A percentile compares a stretch with the other conserved stretches of the same genome.
phyloP scores from a whole-genome alignment of 2,888 invertebrate species.

The Agapostemon virescens region DNA sequence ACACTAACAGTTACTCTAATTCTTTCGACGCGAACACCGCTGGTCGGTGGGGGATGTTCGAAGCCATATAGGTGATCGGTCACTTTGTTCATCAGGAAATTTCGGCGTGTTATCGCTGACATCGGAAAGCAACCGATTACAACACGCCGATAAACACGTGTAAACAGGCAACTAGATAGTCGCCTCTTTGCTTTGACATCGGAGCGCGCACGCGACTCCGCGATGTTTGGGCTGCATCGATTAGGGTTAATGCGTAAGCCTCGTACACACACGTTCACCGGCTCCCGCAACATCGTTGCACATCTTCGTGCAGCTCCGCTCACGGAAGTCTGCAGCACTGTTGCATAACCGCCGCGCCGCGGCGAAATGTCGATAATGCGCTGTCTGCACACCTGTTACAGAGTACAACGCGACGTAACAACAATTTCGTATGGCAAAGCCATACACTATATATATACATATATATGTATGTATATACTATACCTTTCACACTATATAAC shows the following conservation, averaged over 20 bases:
- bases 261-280: neutral
- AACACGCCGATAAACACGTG: slow-evolving; percentile 1
- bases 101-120: neutral
- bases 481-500: too few species aligned
- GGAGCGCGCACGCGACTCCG: neutral
- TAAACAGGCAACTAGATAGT: neutral
- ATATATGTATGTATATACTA: too few species aligned
- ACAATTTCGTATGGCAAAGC: neutral
- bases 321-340: neutral
- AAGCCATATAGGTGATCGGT: neutral
- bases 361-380: neutral
- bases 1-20: too few species aligned
- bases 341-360: neutral
- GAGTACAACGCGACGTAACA: neutral
- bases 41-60: neutral
- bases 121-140: neutral
- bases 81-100: neutral
- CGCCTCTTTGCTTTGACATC: slow-evolving; percentile 6
- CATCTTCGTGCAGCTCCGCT: neutral
- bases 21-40: neutral
- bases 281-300: neutral
- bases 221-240: slow-evolving; percentile 15
- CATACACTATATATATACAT: too few species aligned
- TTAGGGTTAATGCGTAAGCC: slow-evolving; percentile 4
- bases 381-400: neutral